Evolutionary conservation across 1,140 invertebrate genomes (phyloP), one percentile per base, ranked within the genome.

Genomic region (Drosophila elegans): DNA sequence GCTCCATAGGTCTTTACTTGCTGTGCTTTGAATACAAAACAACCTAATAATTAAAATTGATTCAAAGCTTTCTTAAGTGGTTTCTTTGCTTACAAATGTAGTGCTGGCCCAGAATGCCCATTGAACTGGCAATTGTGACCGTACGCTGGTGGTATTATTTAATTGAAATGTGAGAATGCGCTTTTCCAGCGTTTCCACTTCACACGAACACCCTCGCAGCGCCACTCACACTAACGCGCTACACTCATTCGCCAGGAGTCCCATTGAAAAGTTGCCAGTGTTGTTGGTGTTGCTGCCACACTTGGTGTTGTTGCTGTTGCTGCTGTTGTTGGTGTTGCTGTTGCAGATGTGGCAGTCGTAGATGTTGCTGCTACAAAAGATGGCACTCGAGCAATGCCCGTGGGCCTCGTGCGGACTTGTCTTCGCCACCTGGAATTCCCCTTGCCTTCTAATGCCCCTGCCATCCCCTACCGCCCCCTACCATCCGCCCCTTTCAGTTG

Each of bases 151-250:
- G 73, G 67, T 83, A 69, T 89, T 88, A 89, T 89, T 84, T 89
- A 80, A 84, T 80, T 80, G 80, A 88, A 89, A 88, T 89, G 84
- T 84, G 84, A 80, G 84, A 89, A 90, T 89, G 84, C 80, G 84
- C 84, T 89, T 89, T 89, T 89, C 61, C 66, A 84, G 80, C 73
- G 44, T 48, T 44, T 49, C 80, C 49, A 78, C 78, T 81, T 86
- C 56, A 77, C 55, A 62, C 48, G 64, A 69, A 71, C 52, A 32
- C 52, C 60, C 59, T 56, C 57, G 63, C 60, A 73, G 63, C 51
- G 48, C 0, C 72, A 75, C 67, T 71, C 64, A 71, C 53, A 51
- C 66, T 32, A 72, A 72, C 54, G 46, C 25, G 53, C 38, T 27
- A 51, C 66, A 51, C 68, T 72, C 48, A 27, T 49, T 59, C 67